Evolutionary conservation across 92 coral and sea anemone genomes (phyloP), one percentile per base, ranked within the genome.

Genomic region (Palythoa grandis): DNA sequence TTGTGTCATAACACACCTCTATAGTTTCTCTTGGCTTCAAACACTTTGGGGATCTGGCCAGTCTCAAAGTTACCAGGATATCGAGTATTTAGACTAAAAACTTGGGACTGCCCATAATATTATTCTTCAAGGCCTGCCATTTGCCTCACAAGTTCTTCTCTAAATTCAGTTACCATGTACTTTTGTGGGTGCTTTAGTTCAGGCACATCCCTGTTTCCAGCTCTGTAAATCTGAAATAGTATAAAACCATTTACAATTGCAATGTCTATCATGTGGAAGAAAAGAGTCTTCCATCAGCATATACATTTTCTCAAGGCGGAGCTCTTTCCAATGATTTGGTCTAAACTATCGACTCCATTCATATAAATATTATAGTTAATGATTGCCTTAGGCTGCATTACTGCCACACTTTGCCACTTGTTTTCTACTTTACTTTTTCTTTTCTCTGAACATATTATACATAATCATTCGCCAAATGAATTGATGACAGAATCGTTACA

Each of bases 401-500:
- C 88, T 14, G 80, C 25, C 13, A 54, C 39, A 13, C 40, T 56
- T 57, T 63, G 19, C 83, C 89, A 90, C 58, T 23, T 76, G 39
- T 74, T 43, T 22, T 22, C 85, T 1, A 69, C 87, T 61, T 90
- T 1, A 69, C 87, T 61, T 90, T 87, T 40, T 82, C 72, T 70
- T 90, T 86, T 43, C 85, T 86, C 10, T 69, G 69, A 11, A 82
- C 88, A 73, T 58, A 63, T 12, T 58, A 63, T 12, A 74, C 88
- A 82, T 58, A 90, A 0, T 84, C 86, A 69, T 90, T 77, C 2
- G 77, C 87, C 48, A 19, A 53, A 24, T 83, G 78, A 58, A 90
- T 82, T 39, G 88, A 80, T 3, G 93, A 38, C 24, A 90, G 82
- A 2, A 90, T 83, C 6, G 93, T 90, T 52, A 90, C 90, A 61